Base-by-base conservation (phyloP, 1,140 invertebrate species). In the Aphaenogaster ashmeadi region DNA sequence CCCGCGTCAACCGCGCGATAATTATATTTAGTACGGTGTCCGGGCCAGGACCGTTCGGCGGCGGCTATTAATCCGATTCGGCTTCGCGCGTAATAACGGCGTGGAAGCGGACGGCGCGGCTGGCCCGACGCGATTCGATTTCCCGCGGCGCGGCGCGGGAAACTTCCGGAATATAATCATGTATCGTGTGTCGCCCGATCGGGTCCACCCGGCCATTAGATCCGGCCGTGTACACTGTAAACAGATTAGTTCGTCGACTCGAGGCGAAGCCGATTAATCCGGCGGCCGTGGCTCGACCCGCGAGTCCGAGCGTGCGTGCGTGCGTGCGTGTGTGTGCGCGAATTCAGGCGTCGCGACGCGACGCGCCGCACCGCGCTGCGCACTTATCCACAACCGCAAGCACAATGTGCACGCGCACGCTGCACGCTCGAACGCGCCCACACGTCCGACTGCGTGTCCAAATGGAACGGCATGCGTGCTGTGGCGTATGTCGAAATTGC, bases 171-270 rank as follows among this genome's bases (percentile, higher is more conserved):
- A 75, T 84, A 84, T 84, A 84, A 84, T 84, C 80, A 71, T 66
- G 77, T 80, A 80, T 80, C 60, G 77, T 18, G 80, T 74, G 80
- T 84, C 80, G 80, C 69, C 27, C 69, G 80, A 84, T 84, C 69
- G 80, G 56, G 8, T 74, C 80, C 69, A 27, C 54, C 41, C 69
- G 56, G 67, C 80, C 80, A 84, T 84, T 84, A 84, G 69, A 84
- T 84, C 41, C 75, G 60, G 6, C 38, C 74, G 60, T 79, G 84
- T 86, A 67, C 50, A 86, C 52, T 77, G 72, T 86, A 86, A 86
- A 78, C 85, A 87, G 77, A 87, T 87, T 87, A 80, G 38, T 87
- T 87, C 77, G 77, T n/a, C 85, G 77, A 87, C 75, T 81, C 75
- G 85, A 81, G 77, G 77, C 62, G 75, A 87, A 81, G 64, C 75